These are phyloP conservation scores for Onychomys arenicola DNA, from an alignment of 2,797 vertebrate genomes.

Conservation along the genomic window DNA sequence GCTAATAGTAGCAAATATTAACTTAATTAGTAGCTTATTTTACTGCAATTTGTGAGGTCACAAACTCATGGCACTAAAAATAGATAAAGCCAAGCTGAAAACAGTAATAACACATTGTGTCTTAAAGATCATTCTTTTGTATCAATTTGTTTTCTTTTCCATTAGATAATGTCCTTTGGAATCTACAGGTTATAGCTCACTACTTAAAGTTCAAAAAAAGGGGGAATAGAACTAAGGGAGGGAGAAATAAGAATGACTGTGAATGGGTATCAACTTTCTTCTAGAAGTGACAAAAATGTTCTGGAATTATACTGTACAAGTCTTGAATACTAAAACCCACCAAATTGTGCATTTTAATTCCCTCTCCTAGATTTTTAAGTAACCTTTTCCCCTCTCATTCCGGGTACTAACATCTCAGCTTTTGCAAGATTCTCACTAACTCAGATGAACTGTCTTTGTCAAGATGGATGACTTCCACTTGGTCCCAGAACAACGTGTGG, in stretches of 20 bases:
- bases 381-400: neutral
- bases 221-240: neutral
- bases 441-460: neutral
- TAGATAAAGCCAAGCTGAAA: slow-evolving; percentile 49
- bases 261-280: slow-evolving; percentile 18
- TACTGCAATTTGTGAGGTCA: neutral
- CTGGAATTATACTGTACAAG: slow-evolving; percentile 13
- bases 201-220: slow-evolving; percentile 39
- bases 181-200: slow-evolving; percentile 21
- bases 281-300: slow-evolving; percentile 41
- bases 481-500: neutral
- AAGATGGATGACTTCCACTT: neutral
- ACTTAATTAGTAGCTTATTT: slow-evolving; percentile 50
- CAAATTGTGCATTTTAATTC: neutral
- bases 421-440: slow-evolving; percentile 29
- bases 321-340: slow-evolving; percentile 1
- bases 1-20: slow-evolving; percentile 35
- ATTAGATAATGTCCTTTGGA: slow-evolving; percentile 48
- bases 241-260: neutral
- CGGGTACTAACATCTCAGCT: neutral
- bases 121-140: slow-evolving; percentile 52
- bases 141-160: slow-evolving; percentile 47
- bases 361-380: neutral
- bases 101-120: neutral
- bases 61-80: slow-evolving; percentile 31